phyloP scores from a whole-genome alignment of 2,888 invertebrate genomes.

The Ophion slaviceki region DNA sequence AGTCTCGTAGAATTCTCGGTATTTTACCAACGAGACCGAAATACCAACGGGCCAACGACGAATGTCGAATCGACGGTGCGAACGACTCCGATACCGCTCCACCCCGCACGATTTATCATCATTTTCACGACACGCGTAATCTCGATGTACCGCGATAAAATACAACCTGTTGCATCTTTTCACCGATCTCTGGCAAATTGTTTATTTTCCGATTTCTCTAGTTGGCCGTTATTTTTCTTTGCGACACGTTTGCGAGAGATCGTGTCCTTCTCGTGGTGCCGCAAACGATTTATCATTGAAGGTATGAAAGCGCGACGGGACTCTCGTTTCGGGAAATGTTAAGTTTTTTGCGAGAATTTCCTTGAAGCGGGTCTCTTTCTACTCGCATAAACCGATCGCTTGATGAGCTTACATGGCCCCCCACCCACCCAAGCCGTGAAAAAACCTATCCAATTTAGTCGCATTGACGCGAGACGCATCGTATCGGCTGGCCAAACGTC shows the following conservation, averaged over 20 bases:
- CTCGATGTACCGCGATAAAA: background rate
- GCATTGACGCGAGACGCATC: constrained; percentile 22
- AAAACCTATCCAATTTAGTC: constrained; percentile 23
- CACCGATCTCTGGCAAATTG: background rate
- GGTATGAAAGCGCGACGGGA: too few species aligned
- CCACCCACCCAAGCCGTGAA: background rate
- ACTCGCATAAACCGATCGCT: constrained; percentile 2
- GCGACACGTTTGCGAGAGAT: too few species aligned
- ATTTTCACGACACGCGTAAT: too few species aligned
- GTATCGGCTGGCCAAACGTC: background rate
- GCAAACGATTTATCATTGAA: too few species aligned
- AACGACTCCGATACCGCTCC: background rate
- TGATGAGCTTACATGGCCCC: constrained; percentile 37
- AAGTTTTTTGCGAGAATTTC: too few species aligned
- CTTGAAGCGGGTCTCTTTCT: background rate
- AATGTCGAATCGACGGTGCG: constrained; percentile 29
- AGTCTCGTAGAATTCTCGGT: constrained; percentile 48
- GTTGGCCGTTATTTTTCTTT: too few species aligned
- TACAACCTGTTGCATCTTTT: background rate
- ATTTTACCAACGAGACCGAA: constrained; percentile 29
- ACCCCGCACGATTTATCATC: background rate
- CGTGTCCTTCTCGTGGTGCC: too few species aligned
- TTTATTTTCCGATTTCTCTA: background rate
- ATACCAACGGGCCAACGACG: constrained; percentile 18
- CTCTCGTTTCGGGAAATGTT: too few species aligned